These are phyloP conservation scores for Pegoplata infirma DNA, from an alignment of 2,888 invertebrate species.

Conservation along the genomic window DNA sequence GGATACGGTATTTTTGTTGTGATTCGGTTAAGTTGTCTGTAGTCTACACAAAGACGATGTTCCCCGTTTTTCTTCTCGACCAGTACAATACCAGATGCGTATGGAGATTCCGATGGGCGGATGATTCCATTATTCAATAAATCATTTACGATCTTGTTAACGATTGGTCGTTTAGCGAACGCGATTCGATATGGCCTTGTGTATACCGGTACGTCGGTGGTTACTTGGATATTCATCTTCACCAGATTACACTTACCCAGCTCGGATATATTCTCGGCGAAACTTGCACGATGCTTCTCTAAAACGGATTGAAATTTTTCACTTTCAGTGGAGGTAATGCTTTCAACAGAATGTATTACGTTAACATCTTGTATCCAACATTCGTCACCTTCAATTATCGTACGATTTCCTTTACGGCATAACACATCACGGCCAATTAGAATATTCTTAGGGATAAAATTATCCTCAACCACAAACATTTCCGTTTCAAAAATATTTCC, in stretches of 20 bases:
- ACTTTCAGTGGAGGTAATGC: background rate
- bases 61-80: slow-evolving; percentile 63
- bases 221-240: slow-evolving; percentile 53
- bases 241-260: slow-evolving; percentile 45
- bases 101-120: slow-evolving; percentile 52
- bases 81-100: slow-evolving; percentile 55
- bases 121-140: slow-evolving; percentile 54
- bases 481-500: slow-evolving; percentile 21
- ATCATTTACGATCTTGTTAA: slow-evolving; percentile 35
- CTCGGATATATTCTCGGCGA: slow-evolving; percentile 36
- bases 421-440: slow-evolving; percentile 8
- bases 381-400: slow-evolving; percentile 27
- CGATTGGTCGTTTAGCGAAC: slow-evolving; percentile 55
- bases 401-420: slow-evolving; percentile 2
- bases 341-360: background rate
- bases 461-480: slow-evolving; percentile 9
- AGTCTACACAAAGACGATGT: slow-evolving; percentile 60
- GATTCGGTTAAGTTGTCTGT: slow-evolving; percentile 43
- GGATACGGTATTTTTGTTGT: slow-evolving; percentile 56
- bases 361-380: slow-evolving; percentile 32
- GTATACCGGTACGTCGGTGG: slow-evolving; percentile 14
- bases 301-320: slow-evolving; percentile 22
- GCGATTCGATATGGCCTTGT: slow-evolving; percentile 58
- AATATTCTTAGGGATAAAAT: background rate
- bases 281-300: slow-evolving; percentile 1